Evolutionary conservation across 2,888 invertebrate genomes (phyloP).

Genomic region (Coecobrya sp.): DNA sequence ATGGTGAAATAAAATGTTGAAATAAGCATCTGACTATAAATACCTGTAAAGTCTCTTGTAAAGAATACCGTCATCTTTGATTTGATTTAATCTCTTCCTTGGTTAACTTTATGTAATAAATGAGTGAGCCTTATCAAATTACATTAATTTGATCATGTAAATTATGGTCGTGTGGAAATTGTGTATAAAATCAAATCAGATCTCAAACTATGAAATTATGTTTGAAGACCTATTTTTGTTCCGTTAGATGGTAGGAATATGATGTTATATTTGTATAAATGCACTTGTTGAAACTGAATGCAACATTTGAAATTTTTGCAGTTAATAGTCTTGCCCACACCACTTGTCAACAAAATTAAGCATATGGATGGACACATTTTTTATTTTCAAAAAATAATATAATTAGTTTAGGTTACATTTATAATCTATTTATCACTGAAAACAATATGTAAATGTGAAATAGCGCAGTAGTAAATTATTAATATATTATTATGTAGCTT

Average conservation of each 20-base stretch:
- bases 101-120: too few species aligned
- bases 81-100: too few species aligned
- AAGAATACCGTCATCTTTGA: too few species aligned
- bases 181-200: not conserved
- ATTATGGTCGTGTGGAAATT: not conserved
- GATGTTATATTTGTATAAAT: too few species aligned
- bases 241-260: too few species aligned
- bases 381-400: slow-evolving; percentile 58
- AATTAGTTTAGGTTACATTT: slow-evolving; percentile 9
- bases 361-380: slow-evolving; percentile 51
- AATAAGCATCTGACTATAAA: too few species aligned
- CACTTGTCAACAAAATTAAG: not conserved
- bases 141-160: too few species aligned
- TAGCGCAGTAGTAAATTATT: slow-evolving; percentile 41
- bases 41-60: too few species aligned
- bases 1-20: not conserved
- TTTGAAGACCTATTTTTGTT: not conserved
- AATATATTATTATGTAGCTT: slow-evolving; percentile 44
- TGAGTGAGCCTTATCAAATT: too few species aligned
- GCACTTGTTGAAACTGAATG: too few species aligned
- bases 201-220: not conserved
- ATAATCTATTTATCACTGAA: slow-evolving; percentile 45
- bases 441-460: slow-evolving; percentile 4
- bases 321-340: too few species aligned
- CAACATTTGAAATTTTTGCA: too few species aligned